Evolutionary conservation across 2,113 vertebrate species (phyloP).

Genomic region (Ancistrus triradiatus): DNA sequence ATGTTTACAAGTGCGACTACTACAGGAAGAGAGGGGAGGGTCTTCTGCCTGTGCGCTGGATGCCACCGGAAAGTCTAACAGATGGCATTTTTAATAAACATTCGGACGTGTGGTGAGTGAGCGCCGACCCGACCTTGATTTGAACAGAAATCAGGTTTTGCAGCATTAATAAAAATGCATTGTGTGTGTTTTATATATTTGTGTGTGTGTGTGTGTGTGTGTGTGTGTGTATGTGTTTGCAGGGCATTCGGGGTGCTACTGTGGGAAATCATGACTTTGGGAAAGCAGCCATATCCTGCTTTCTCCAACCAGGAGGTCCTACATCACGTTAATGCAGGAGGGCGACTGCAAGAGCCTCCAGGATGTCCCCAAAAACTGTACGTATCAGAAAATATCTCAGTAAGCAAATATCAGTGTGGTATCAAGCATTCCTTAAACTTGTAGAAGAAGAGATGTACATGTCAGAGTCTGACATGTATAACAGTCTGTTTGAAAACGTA

Average conservation of each 20-base stretch:
- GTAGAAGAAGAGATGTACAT: no score
- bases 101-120: constrained; percentile 74
- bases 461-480: not conserved
- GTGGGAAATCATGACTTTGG: constrained; percentile 74
- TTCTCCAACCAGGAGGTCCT: constrained; percentile 75
- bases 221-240: constrained; percentile 10
- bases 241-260: constrained; percentile 75
- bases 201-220: not conserved
- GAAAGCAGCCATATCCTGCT: constrained; percentile 72
- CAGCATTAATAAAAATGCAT: no score
- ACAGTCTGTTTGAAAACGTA: no score
- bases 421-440: no score
- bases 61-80: constrained; percentile 74
- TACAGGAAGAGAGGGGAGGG: constrained; percentile 77
- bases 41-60: constrained; percentile 74
- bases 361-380: no score
- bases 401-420: no score
- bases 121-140: no score
- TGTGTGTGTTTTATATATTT: not conserved
- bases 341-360: constrained; percentile 63
- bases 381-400: no score
- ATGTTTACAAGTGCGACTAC: constrained; percentile 77
- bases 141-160: no score
- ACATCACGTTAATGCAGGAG: constrained; percentile 62
- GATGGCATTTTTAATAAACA: constrained; percentile 74